Base-by-base conservation (phyloP, 2,113 vertebrate genomes). In the Phocoena phocoena region DNA sequence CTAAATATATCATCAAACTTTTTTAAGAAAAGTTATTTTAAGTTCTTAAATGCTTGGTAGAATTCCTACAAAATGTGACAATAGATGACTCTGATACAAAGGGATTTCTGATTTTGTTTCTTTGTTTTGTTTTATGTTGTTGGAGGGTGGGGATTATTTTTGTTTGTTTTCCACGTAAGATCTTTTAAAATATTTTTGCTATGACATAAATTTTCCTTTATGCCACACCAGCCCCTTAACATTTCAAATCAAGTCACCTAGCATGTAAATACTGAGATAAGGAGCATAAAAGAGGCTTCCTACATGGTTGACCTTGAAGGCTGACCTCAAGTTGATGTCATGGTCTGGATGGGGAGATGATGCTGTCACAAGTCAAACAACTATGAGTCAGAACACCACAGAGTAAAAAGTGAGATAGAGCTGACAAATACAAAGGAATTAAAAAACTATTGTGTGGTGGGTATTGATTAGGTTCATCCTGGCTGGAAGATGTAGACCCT, bases 1-100 rank as follows among this genome's bases (percentile, higher is more conserved):
- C n/a, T 79, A 88, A 94, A 95, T 93, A 38, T 11, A 77, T 62
- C 38, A 86, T 95, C 47, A 82, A 79, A 90, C 53, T 70, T 60
- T 58, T 92, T 81, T 33, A 3, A 38, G 44, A 60, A 84, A 28
- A 73, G 47, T 79, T 92, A 80, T 81, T 95, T 95, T 63, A 94
- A 91, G 53, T 67, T 67, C 60, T 91, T 93, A 88, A 94, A 93
- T 93, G 67, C 73, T 88, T 71, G 36, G 76, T 41, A 47, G 44
- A 92, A 63, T 92, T 90, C 58, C 85, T 83, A 62, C 44, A 79
- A 95, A 28, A 80, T 53, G 31, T 28, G 76, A 67, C 38, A 31
- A 50, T 11, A 85, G 38, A 82, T 50, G 25, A 97, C 70, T 83
- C 67, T 60, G 63, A 65, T 44, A 50, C n/a, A 38, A 89, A 76